Conservation (phyloP, 2,888 invertebrate genomes). For the Thecocarcelia acutangulata region DNA sequence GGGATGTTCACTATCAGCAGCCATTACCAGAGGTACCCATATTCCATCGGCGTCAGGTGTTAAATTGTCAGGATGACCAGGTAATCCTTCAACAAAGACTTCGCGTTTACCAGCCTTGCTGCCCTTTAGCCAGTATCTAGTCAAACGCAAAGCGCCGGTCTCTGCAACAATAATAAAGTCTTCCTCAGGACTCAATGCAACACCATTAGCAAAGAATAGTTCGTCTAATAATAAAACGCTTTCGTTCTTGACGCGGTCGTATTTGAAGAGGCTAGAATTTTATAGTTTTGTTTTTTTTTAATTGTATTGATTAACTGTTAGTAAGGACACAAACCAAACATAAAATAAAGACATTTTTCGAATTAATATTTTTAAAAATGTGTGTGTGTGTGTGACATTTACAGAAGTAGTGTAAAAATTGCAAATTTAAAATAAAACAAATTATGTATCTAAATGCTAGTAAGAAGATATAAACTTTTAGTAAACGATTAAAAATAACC, state of each 20-base stretch:
- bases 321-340: constrained; percentile 36
- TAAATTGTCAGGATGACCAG: constrained; percentile 83
- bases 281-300: constrained; percentile 6
- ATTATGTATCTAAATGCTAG: no score
- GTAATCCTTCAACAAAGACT: constrained; percentile 90
- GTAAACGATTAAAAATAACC: no score
- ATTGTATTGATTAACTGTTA: neutral
- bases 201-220: constrained; percentile 93
- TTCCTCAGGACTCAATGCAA: constrained; percentile 90
- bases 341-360: neutral
- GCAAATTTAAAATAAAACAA: no score
- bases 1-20: constrained; percentile 84
- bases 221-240: constrained; percentile 89
- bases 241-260: constrained; percentile 88
- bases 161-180: constrained; percentile 92
- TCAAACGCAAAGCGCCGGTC: constrained; percentile 85
- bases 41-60: constrained; percentile 86
- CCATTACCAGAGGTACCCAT: constrained; percentile 84
- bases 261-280: constrained; percentile 87
- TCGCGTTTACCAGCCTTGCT: constrained; percentile 90
- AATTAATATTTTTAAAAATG: no score
- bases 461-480: no score
- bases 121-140: constrained; percentile 90
- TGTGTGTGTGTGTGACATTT: no score
- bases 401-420: no score